Evolutionary conservation across 2,797 vertebrate genomes (phyloP), one percentile per base, ranked within the genome.

Genomic region (Pseudopleuronectes americanus): DNA sequence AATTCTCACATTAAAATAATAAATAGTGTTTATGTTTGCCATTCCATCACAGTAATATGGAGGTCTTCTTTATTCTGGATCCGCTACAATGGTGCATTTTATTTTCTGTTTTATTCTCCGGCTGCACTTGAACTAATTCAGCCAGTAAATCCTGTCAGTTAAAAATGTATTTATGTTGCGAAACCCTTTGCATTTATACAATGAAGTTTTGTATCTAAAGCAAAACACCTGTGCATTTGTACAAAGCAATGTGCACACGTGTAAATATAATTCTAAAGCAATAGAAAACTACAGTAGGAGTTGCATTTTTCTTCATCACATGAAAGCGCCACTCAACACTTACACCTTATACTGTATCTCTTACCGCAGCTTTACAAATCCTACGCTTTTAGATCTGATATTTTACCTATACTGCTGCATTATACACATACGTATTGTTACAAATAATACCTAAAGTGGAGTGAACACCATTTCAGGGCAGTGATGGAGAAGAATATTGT

Each of bases 81-180:
- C 6, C 17, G 16, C 33, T 58, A 22, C 59, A 59, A 57, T 19
- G 13, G 28, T 59, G 33, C 21, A 23, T 65, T 64, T 24, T 19
- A 5, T 48, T 52, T 57, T 51, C 53, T 10, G 54, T 85, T 56
- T 78, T 66, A 57, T 45, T 72, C 33, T 61, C 24, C 10, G 41
- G 47, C 23, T 76, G 62, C 51, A 38, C 53, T 55, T 53, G 43
- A 68, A 49, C 65, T 76, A 63, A 66, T 61, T 64, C 52, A 75
- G 16, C 47, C 65, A 60, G 31, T 71, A 66, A 81, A 79, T 68
- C 21, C 60, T 71, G 53, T 72, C 64, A 49, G 43, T 43, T 63
- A n/a, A 62, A 45, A 22, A 47, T 31, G 62, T 41, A 52, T 62
- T 72, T 67, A 2, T 12, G 41, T n/a, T 48, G 8, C 70, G 19